Percentiles rank a stretch among this genome's conserved stretches.
phyloP scores from a whole-genome alignment of 2,888 invertebrate species.

The Sminthurides aquaticus region DNA sequence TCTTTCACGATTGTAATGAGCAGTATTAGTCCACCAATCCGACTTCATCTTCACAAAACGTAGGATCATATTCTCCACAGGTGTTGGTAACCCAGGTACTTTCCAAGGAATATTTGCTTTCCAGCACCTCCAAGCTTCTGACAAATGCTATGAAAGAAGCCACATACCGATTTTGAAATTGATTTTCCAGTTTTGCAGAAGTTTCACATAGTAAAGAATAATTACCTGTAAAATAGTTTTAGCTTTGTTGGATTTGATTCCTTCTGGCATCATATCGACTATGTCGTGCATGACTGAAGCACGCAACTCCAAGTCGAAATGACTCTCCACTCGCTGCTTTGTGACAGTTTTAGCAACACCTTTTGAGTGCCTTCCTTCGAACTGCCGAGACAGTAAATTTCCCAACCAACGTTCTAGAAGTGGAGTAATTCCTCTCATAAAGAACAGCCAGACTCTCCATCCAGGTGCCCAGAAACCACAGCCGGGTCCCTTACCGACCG shows the following conservation, averaged over 20 bases:
- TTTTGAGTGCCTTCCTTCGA: conserved; percentile 98
- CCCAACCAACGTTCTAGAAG: conserved; percentile 98
- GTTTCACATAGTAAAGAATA: no score
- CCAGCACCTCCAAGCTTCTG: conserved; percentile 99
- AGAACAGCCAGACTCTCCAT: conserved; percentile 99
- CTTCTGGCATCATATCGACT: conserved; percentile 99
- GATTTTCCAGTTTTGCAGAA: no score
- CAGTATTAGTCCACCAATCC: conserved; percentile 99
- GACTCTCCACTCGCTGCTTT: conserved; percentile 97
- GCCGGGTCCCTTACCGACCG: conserved; percentile 96
- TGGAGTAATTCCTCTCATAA: conserved; percentile 98
- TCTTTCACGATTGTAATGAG: conserved; percentile 97
- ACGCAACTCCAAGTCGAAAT: conserved; percentile 96
- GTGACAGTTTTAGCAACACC: conserved; percentile 99
- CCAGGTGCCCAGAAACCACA: conserved; percentile 99
- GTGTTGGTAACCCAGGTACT: conserved; percentile 95
- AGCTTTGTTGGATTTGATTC: conserved; percentile 99
- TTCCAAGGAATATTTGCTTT: conserved; percentile 99
- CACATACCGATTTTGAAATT: no score
- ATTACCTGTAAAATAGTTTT: conserved; percentile 81
- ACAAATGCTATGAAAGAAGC: conserved; percentile 60
- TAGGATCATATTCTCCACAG: conserved; percentile 99
- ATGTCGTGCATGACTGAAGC: conserved; percentile 93
- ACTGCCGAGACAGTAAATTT: conserved; percentile 93
- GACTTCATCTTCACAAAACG: conserved; percentile 99